These are phyloP conservation scores for Tor tambroides DNA, from an alignment of 2,113 vertebrate species.

Conservation along the genomic window DNA sequence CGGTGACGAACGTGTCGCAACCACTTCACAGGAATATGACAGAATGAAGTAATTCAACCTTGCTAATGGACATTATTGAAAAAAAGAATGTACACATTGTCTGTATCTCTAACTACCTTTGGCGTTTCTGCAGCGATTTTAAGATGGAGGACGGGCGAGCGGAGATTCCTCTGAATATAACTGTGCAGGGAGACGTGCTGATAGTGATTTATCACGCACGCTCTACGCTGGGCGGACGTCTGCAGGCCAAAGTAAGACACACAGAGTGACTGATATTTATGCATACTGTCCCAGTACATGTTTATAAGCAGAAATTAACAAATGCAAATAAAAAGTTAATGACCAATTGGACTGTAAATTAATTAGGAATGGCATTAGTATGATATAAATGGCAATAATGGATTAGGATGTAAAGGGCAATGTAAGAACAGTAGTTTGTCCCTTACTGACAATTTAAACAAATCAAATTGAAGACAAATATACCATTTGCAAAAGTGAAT, in stretches of 20 bases:
- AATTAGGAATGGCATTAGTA: not conserved
- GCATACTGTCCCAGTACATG: not conserved
- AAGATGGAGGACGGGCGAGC: slow-evolving; percentile 90
- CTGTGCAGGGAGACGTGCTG: slow-evolving; percentile 93
- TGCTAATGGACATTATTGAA: not conserved
- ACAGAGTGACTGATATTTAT: not conserved
- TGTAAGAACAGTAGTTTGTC: not conserved
- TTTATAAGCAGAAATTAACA: not conserved
- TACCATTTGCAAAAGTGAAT: not conserved
- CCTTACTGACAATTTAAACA: not conserved
- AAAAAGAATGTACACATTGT: not conserved
- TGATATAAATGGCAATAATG: not conserved
- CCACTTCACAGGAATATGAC: slow-evolving; percentile 97
- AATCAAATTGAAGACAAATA: not conserved
- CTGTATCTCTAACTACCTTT: not conserved
- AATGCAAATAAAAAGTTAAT: not conserved
- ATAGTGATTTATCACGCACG: slow-evolving; percentile 94
- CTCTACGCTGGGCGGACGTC: slow-evolving; percentile 91
- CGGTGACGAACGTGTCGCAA: slow-evolving; percentile 88
- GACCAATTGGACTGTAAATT: not conserved
- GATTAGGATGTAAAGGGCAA: not conserved
- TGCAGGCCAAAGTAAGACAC: slow-evolving; percentile 90
- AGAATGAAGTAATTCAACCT: slow-evolving; percentile 83
- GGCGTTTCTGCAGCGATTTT: slow-evolving; percentile 83
- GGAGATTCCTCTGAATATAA: slow-evolving; percentile 88